These are phyloP conservation scores for Trachelus stipa DNA, from an alignment of 2,888 invertebrate species.

Conservation along the genomic window DNA sequence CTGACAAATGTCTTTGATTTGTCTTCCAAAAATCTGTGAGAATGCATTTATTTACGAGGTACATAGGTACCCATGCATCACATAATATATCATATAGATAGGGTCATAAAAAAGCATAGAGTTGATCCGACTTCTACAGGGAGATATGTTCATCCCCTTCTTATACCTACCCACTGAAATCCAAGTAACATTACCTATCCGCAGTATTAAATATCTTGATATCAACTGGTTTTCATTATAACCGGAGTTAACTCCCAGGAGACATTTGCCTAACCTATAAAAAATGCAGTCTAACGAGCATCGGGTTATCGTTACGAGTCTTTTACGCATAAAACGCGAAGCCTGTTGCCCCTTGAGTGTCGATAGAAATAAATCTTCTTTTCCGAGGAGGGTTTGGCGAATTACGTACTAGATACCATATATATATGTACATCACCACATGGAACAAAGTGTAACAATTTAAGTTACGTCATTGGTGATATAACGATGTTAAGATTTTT, in stretches of 20 bases:
- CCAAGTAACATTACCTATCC: background rate
- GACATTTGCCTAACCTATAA: background rate
- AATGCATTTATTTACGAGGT: background rate
- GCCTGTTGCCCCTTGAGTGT: background rate
- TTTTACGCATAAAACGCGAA: background rate
- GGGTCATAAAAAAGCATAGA: background rate
- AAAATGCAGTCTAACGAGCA: conserved; percentile 29
- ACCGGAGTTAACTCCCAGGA: background rate
- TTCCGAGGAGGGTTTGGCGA: background rate
- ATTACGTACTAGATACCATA: background rate
- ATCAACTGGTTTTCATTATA: background rate
- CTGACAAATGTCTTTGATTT: background rate
- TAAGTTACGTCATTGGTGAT: background rate
- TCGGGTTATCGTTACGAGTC: conserved; percentile 28
- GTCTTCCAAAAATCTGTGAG: background rate
- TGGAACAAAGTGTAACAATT: background rate
- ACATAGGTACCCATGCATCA: background rate
- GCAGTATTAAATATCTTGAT: background rate
- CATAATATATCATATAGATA: background rate
- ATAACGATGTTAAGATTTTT: background rate
- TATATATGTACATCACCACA: background rate
- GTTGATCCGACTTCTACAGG: background rate
- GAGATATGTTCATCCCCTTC: background rate
- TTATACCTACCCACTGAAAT: background rate
- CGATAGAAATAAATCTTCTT: background rate